Evolutionary conservation across 92 coral and sea anemone species (phyloP).

Genomic region (Paramuricea clavata): DNA sequence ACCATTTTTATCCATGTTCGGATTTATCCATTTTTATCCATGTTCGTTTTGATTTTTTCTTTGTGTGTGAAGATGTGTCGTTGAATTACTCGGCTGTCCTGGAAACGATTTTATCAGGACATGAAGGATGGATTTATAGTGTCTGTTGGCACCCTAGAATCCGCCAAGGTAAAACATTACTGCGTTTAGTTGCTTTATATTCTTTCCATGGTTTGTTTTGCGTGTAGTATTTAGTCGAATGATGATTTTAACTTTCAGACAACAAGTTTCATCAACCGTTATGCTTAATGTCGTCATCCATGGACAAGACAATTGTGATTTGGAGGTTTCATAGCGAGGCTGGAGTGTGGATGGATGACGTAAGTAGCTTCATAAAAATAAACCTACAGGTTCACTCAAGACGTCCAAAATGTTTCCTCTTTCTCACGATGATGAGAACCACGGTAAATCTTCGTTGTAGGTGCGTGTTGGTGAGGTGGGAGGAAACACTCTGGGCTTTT

Average conservation of each 20-base stretch:
- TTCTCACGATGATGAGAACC: no score
- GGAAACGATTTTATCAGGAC: slow-evolving; percentile 92
- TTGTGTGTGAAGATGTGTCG: slow-evolving; percentile 64
- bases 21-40: no score
- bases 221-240: background rate
- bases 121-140: slow-evolving; percentile 94
- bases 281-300: slow-evolving; percentile 87
- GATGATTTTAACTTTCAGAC: background rate
- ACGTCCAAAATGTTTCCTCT: no score
- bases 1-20: no score
- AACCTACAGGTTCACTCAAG: no score
- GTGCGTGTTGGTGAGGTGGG: slow-evolving; percentile 99
- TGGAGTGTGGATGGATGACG: slow-evolving; percentile 96
- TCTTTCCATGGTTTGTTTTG: no score
- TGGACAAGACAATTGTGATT: slow-evolving; percentile 91
- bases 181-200: no score
- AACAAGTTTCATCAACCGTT: slow-evolving; percentile 76
- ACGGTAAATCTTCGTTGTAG: no score
- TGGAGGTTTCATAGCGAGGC: slow-evolving; percentile 94
- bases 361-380: background rate
- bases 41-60: background rate
- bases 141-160: slow-evolving; percentile 88
- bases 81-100: slow-evolving; percentile 86
- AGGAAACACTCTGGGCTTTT: slow-evolving; percentile 94
- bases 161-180: slow-evolving; percentile 47